phyloP scores from a whole-genome alignment of 1,140 invertebrate species.

The Idris sp. region DNA sequence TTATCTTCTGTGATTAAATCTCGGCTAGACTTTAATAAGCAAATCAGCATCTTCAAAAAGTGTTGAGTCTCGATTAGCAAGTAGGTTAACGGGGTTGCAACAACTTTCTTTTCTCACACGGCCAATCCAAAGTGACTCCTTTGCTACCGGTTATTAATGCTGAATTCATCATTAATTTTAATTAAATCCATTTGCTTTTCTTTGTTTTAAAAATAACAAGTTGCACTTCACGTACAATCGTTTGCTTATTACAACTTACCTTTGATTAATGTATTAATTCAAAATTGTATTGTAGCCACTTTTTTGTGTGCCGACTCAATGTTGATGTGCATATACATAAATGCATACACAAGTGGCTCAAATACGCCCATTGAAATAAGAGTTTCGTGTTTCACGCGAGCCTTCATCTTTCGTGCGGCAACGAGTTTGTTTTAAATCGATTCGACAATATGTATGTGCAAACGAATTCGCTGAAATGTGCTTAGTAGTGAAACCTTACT shows the following conservation, averaged over 20 bases:
- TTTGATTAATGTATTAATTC: conserved; percentile 19
- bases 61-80: conserved; percentile 29
- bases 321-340: conserved; percentile 26
- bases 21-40: conserved; percentile 18
- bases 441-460: conserved; percentile 50
- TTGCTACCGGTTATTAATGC: conserved; percentile 14
- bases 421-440: conserved; percentile 56
- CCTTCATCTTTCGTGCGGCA: conserved; percentile 36
- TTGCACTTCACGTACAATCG: too few relatives aligned
- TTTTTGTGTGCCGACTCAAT: conserved; percentile 6
- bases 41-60: conserved; percentile 42
- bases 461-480: conserved; percentile 42
- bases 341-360: conserved; percentile 31
- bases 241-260: too few relatives aligned
- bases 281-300: not conserved
- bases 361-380: conserved; percentile 40
- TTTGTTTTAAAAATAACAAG: too few relatives aligned
- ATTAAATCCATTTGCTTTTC: too few relatives aligned
- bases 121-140: conserved; percentile 18
- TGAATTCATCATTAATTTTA: too few relatives aligned
- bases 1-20: conserved; percentile 33
- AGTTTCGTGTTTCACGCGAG: conserved; percentile 59
- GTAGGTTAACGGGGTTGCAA: conserved; percentile 36
- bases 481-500: conserved; percentile 24
- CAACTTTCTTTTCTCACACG: conserved; percentile 34